Conservation (phyloP, 2,888 invertebrate genomes). For the Keiferia lycopersicella region DNA sequence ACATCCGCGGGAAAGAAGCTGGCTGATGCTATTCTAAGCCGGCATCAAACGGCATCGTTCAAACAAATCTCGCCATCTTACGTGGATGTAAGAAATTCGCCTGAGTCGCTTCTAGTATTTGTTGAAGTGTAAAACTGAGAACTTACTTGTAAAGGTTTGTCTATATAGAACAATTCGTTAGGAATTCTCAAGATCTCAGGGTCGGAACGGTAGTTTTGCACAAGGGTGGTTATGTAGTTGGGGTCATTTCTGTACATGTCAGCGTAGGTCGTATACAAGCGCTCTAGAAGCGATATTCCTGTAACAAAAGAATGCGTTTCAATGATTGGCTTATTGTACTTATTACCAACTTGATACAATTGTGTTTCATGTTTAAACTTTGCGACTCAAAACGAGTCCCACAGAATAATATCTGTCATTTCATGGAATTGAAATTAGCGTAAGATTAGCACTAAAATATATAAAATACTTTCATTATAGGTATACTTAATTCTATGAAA, state of each 20-base stretch:
- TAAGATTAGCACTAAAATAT: too few species aligned
- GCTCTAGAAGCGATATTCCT: slow-evolving; percentile 85
- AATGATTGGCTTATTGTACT: neutral
- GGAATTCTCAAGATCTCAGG: slow-evolving; percentile 84
- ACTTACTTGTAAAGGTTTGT: slow-evolving; percentile 78
- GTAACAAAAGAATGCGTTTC: slow-evolving; percentile 17
- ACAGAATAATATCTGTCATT: too few species aligned
- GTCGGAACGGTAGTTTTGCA: slow-evolving; percentile 90
- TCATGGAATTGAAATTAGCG: too few species aligned
- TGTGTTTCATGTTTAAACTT: too few species aligned
- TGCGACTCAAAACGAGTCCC: too few species aligned
- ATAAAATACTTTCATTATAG: too few species aligned
- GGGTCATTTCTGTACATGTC: slow-evolving; percentile 76
- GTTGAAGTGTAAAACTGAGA: too few species aligned
- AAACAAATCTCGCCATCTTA: too few species aligned
- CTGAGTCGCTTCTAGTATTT: too few species aligned
- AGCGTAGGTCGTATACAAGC: slow-evolving; percentile 78
- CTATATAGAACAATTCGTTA: slow-evolving; percentile 86
- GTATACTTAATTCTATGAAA: too few species aligned
- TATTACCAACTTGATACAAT: neutral
- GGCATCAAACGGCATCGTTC: too few species aligned
- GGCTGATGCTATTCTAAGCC: too few species aligned
- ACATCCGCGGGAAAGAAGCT: neutral
- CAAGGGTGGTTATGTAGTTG: slow-evolving; percentile 87
- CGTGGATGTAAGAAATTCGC: neutral